Percentiles rank a stretch among this genome's conserved stretches.
phyloP scores from a whole-genome alignment of 1,140 invertebrate genomes.

The Ridgeia piscesae region DNA sequence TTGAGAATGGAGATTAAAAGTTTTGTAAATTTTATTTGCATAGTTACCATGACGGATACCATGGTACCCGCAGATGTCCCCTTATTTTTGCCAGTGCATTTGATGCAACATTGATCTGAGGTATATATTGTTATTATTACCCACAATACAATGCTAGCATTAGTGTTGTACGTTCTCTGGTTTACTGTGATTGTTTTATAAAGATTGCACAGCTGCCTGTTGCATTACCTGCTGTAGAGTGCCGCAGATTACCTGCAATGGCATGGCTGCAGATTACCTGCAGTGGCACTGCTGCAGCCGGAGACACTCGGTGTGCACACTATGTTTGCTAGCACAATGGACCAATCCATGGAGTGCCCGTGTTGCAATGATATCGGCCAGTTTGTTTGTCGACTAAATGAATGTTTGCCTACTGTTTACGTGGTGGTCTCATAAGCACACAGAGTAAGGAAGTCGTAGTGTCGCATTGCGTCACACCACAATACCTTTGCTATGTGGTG shows the following conservation, averaged over 20 bases:
- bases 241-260: background rate
- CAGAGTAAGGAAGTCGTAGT: too few relatives aligned
- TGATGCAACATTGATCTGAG: background rate
- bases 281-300: background rate
- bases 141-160: background rate
- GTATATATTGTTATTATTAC: background rate
- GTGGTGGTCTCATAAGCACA: too few relatives aligned
- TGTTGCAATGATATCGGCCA: background rate
- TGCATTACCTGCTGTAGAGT: background rate
- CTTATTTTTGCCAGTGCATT: background rate
- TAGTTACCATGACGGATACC: background rate
- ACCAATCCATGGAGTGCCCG: background rate
- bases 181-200: background rate
- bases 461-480: too few relatives aligned
- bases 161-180: background rate
- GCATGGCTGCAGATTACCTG: background rate
- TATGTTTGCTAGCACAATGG: background rate
- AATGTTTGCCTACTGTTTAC: background rate
- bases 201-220: background rate
- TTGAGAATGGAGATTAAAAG: background rate
- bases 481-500: too few relatives aligned
- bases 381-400: background rate
- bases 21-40: constrained; percentile 2
- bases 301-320: background rate
- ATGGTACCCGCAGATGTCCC: background rate